Evolutionary conservation across 2,113 vertebrate species (phyloP), one percentile per base, ranked within the genome.

Genomic region (Pipra filicauda): DNA sequence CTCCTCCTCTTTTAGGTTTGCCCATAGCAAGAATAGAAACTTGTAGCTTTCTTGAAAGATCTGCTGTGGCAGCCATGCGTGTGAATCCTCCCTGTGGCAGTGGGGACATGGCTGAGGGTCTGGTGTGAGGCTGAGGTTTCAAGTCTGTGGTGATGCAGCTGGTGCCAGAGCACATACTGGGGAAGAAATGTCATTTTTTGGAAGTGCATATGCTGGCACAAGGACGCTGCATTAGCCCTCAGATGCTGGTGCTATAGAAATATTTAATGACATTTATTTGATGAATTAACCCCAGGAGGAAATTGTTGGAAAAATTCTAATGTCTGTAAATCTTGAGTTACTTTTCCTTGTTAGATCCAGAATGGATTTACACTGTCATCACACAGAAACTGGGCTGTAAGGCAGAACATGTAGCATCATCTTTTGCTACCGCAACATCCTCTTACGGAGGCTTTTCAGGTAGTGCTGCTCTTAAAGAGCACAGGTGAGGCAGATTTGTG

Each of bases 131-230:
- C 64, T 65, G 49, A 55, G 22, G 12, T 28, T 69, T 86, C 86
- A 28, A 37, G 31, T 23, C 82, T 52, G 70, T 5, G 4, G 31
- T 71, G 69, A 51, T 9, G 6, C 26, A 44, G 84, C 26, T 49
- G 69, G 30, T 73, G 41, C 27, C 26, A 66, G 21, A 6, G 41
- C 83, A 30, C 0, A 0, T 9, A 9, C 2, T 12, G 11, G 61
- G 80, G 28, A 59, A 69, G 41, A 76, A 82, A 46, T 33, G 28
- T 17, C 2, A 10, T 80, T 55, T 88, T 77, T 75, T 94, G 41
- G 44, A 55, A 51, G 43, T 24, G 43, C 9, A 0, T 2, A 8
- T 76, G 35, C 61, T 6, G 82, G 64, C 39, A 46, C 15, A 21
- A 41, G 31, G 65, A 49, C 1, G 2, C 41, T 76, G 85, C 12